phyloP scores from a whole-genome alignment of 2,113 vertebrate species.

The Tretioscincus oriximinensis region DNA sequence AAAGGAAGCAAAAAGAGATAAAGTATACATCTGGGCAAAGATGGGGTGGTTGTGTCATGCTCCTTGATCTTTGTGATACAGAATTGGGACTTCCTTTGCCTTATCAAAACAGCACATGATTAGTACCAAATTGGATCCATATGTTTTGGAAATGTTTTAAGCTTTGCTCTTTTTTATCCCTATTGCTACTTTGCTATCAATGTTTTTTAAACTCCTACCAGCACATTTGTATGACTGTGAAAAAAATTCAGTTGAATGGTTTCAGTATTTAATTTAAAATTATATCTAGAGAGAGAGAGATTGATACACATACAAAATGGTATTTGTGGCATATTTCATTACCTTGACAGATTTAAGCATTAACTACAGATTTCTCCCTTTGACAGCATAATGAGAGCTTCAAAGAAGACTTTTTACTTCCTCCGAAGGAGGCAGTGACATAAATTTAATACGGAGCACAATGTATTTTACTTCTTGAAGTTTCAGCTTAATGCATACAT shows the following conservation, averaged over 20 bases:
- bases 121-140: no score
- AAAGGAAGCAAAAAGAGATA: not conserved
- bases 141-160: no score
- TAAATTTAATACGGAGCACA: not conserved
- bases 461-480: not conserved
- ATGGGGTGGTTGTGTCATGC: no score
- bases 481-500: slow-evolving; percentile 8
- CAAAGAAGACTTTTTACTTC: rapidly evolving
- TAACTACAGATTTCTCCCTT: not conserved
- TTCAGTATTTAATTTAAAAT: not conserved
- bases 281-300: not conserved
- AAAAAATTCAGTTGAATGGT: slow-evolving; percentile 6
- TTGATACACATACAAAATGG: not conserved
- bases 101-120: no score
- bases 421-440: slow-evolving; percentile 6
- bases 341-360: slow-evolving; percentile 16
- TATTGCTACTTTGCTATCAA: no score
- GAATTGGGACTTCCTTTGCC: no score
- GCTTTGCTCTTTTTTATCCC: no score
- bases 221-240: no score
- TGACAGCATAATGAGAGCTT: slow-evolving; percentile 14
- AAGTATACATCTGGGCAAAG: not conserved
- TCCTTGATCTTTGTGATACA: no score
- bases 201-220: no score
- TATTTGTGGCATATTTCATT: not conserved